These are phyloP conservation scores for Lontra canadensis DNA, from an alignment of 2,113 vertebrate genomes.

Conservation along the genomic window DNA sequence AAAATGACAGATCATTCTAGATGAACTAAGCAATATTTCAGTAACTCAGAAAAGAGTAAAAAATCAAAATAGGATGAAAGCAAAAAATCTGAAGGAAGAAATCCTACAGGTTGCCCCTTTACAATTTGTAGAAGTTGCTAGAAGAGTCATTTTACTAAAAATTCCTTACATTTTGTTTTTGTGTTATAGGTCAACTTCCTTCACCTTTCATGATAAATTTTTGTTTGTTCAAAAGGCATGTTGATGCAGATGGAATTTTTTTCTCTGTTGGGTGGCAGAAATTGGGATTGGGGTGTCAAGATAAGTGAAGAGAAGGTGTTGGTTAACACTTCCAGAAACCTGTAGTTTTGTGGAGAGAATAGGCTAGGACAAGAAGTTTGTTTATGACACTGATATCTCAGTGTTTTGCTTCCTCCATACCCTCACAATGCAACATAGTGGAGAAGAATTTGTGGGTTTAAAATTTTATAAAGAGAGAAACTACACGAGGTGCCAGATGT, in stretches of 20 bases:
- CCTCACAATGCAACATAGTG: neutral
- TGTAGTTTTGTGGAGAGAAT: neutral
- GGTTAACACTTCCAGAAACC: neutral
- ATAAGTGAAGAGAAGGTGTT: neutral
- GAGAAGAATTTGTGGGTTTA: neutral
- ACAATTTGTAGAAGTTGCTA: neutral
- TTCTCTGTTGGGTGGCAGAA: neutral
- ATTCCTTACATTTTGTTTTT: neutral
- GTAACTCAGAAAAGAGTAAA: neutral
- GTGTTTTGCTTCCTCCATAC: neutral
- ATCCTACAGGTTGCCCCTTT: neutral
- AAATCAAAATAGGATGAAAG: neutral
- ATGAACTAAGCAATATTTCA: neutral
- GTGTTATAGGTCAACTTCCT: neutral
- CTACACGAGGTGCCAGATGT: neutral
- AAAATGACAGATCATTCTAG: constrained; percentile 5
- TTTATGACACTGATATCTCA: neutral
- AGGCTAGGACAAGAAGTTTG: neutral
- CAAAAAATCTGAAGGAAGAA: neutral
- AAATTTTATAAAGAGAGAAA: neutral
- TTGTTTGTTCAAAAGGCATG: neutral
- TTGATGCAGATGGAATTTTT: neutral
- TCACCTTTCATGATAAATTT: neutral
- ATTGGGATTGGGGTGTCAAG: neutral
- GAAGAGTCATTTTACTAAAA: neutral